phyloP scores from a whole-genome alignment of 30 jellyfish, hydroid and myxozoan genomes.

The Rhopilema esculentum region DNA sequence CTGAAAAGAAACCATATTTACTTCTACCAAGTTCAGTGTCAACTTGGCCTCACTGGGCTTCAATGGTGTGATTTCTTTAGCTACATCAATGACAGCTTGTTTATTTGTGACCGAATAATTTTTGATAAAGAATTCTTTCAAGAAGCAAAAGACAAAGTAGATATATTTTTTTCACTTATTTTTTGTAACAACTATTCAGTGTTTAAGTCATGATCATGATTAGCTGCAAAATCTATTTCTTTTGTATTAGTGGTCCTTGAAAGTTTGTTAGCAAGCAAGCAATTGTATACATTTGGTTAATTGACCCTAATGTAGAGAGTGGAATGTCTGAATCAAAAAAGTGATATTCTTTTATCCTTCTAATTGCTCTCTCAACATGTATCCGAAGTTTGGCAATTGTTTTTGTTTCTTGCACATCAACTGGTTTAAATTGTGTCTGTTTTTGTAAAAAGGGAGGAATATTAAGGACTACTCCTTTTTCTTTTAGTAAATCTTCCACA shows the following conservation, averaged over 20 bases:
- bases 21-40: conserved; percentile 35
- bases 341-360: neutral
- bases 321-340: neutral
- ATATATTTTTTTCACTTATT: conserved; percentile 4
- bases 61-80: conserved; percentile 30
- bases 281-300: neutral
- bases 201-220: neutral
- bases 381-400: neutral
- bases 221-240: neutral
- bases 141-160: conserved; percentile 19
- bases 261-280: neutral
- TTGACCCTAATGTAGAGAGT: neutral
- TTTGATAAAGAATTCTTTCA: conserved; percentile 18
- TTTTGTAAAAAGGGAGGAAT: neutral
- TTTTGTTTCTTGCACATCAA: too few species aligned
- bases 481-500: neutral
- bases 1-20: conserved; percentile 26
- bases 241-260: neutral
- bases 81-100: conserved; percentile 17
- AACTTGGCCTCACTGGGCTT: conserved; percentile 29
- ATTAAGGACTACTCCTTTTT: neutral
- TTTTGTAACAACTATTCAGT: neutral
- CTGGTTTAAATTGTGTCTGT: too few species aligned
- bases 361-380: neutral
- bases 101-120: conserved; percentile 22